Conservation (phyloP, 2,113 vertebrate species). For the Rhineura floridana region DNA sequence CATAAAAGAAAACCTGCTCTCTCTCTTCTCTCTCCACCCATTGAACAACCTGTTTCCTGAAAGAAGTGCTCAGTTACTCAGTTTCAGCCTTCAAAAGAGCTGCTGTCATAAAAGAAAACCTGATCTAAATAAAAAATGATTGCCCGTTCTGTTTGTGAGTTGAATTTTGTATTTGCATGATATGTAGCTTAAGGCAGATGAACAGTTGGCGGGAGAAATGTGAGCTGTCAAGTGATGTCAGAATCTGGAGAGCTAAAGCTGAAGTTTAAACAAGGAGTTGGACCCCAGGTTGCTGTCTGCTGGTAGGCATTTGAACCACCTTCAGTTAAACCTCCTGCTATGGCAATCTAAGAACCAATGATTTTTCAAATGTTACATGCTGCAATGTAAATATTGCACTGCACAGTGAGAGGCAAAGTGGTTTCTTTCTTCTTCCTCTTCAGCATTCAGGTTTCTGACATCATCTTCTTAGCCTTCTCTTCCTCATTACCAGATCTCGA, state of each 20-base stretch:
- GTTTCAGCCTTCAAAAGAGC: not conserved
- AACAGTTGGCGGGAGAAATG: not conserved
- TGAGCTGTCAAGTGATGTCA: not conserved
- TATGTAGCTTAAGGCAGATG: not conserved
- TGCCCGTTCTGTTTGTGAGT: not conserved
- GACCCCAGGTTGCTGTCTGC: not conserved
- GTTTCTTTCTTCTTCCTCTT: fast-evolving
- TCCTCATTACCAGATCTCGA: not conserved
- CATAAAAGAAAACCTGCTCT: too few relatives aligned
- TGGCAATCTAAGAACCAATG: not conserved
- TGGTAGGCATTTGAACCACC: not conserved
- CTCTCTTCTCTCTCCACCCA: too few relatives aligned
- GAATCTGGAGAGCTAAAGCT: not conserved
- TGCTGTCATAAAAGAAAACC: not conserved
- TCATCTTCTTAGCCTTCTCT: not conserved
- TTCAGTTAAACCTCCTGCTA: not conserved
- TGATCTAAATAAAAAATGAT: not conserved
- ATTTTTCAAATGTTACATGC: not conserved
- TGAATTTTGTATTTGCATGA: fast-evolving
- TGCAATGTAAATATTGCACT: not conserved
- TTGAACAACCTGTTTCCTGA: not conserved
- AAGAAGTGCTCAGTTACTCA: not conserved
- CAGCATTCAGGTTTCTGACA: not conserved
- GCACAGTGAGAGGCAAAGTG: not conserved
- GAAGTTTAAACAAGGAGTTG: not conserved